phyloP scores from a whole-genome alignment of 2,113 vertebrate species.

The Platysteira castanea region DNA sequence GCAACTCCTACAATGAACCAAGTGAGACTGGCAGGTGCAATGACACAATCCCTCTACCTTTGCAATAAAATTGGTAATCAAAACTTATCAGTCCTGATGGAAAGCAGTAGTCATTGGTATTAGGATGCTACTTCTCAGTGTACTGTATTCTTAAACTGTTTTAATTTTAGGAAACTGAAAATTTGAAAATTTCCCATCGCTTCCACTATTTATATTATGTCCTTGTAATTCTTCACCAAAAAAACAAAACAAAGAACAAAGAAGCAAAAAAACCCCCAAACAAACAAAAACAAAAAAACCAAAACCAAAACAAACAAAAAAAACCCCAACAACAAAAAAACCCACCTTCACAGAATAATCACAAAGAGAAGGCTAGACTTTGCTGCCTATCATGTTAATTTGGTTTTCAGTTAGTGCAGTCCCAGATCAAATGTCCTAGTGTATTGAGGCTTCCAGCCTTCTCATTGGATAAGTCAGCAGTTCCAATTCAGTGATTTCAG shows the following conservation, averaged over 20 bases:
- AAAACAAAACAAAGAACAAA: background rate
- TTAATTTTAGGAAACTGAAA: background rate
- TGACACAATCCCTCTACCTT: background rate
- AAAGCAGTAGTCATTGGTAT: background rate
- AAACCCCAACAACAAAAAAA: background rate
- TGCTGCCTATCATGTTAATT: background rate
- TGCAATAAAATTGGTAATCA: background rate
- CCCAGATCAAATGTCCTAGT: background rate
- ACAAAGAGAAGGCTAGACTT: background rate
- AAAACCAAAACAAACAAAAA: background rate
- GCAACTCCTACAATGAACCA: background rate
- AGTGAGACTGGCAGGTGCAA: background rate
- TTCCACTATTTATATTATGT: background rate
- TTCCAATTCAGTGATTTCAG: background rate
- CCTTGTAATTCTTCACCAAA: background rate
- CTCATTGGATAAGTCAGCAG: background rate
- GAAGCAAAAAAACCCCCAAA: background rate
- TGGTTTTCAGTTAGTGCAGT: background rate
- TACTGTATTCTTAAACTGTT: background rate
- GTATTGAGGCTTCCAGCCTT: background rate
- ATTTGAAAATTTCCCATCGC: background rate
- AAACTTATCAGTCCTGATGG: background rate
- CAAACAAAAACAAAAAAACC: background rate
- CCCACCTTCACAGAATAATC: background rate
- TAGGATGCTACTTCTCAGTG: background rate